Evolutionary conservation across 2,888 invertebrate genomes (phyloP).

Genomic region (Exocentrus adspersus): DNA sequence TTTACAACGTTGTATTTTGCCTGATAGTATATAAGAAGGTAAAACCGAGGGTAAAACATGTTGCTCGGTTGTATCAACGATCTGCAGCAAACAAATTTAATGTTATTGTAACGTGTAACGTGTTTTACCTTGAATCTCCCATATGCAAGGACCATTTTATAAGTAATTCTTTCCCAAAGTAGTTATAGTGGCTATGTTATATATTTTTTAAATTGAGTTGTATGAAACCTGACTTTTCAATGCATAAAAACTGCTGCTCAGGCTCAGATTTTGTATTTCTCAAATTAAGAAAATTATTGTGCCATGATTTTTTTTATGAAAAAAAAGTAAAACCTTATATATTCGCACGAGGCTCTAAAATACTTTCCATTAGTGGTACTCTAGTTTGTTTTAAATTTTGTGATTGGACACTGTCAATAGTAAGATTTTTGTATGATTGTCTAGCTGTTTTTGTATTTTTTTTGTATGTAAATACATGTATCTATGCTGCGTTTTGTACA

Average conservation of each 20-base stretch:
- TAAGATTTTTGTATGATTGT: constrained; percentile 50
- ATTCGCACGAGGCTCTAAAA: constrained; percentile 46
- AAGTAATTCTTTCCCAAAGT: constrained; percentile 2
- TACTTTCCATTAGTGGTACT: constrained; percentile 43
- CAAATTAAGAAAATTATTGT: constrained; percentile 35
- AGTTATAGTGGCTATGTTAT: constrained; percentile 2
- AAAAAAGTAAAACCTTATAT: constrained; percentile 28
- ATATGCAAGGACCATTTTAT: constrained; percentile 15
- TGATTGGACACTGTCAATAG: constrained; percentile 50
- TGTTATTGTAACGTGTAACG: not conserved
- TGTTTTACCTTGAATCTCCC: not conserved
- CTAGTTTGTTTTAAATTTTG: constrained; percentile 40
- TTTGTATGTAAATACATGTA: constrained; percentile 50
- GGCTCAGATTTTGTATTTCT: constrained; percentile 29
- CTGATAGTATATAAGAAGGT: too few relatives aligned
- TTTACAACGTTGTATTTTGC: too few relatives aligned
- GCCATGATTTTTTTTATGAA: constrained; percentile 45
- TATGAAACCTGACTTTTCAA: constrained; percentile 23
- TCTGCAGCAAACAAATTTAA: not conserved
- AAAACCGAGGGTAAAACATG: not conserved
- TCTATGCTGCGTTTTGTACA: constrained; percentile 61
- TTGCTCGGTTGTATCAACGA: not conserved
- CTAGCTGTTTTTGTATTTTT: constrained; percentile 56
- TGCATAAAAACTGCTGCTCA: constrained; percentile 17
- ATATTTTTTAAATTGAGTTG: constrained; percentile 28